Conservation (phyloP, 2,888 invertebrate species). For the Globia sparganii region DNA sequence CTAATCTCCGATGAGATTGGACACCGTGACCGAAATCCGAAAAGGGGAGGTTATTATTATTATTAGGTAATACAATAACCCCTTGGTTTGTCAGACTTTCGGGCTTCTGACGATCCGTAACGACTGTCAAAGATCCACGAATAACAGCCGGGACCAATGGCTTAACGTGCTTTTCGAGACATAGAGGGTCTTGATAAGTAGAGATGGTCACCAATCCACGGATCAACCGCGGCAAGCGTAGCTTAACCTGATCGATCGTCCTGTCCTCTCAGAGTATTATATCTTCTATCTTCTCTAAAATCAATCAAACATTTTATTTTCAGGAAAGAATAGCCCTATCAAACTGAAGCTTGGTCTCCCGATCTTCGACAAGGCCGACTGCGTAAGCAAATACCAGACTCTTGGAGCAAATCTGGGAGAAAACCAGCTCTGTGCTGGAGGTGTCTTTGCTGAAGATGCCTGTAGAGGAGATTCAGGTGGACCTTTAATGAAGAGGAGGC, state of each 20-base stretch:
- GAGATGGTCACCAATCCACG: too few relatives aligned
- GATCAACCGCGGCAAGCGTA: too few relatives aligned
- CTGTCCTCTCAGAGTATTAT: too few relatives aligned
- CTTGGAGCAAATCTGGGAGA: conserved; percentile 87
- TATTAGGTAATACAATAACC: neutral
- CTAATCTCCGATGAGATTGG: too few relatives aligned
- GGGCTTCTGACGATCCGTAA: neutral
- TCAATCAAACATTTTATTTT: conserved; percentile 49
- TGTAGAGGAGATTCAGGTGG: conserved; percentile 95
- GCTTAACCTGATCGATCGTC: too few relatives aligned
- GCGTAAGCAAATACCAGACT: conserved; percentile 86
- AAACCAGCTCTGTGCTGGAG: conserved; percentile 93
- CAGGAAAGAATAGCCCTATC: conserved; percentile 89
- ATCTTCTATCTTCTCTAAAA: neutral
- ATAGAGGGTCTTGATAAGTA: too few relatives aligned
- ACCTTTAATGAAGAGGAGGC: conserved; percentile 92
- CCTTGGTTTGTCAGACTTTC: neutral
- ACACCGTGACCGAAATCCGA: too few relatives aligned
- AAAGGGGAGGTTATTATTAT: too few relatives aligned
- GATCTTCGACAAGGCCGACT: conserved; percentile 88
- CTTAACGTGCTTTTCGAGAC: neutral
- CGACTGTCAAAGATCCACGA: neutral
- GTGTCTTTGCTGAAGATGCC: conserved; percentile 92
- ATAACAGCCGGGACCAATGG: neutral
- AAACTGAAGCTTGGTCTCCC: conserved; percentile 92